These are phyloP conservation scores for Agapornis roseicollis DNA, from an alignment of 2,113 vertebrate species.

Conservation along the genomic window DNA sequence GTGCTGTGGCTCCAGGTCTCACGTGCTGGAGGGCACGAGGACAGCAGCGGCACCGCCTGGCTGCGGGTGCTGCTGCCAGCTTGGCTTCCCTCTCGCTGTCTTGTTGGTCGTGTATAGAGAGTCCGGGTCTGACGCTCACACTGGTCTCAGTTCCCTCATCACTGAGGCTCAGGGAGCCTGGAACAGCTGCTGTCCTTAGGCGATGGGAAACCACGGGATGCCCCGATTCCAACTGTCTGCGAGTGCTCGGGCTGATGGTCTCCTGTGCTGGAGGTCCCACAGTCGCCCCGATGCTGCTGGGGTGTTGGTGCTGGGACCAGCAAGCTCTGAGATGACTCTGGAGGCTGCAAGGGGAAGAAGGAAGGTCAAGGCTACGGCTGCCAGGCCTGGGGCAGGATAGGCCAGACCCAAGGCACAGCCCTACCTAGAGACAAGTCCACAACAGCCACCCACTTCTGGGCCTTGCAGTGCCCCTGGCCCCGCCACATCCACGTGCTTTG, in stretches of 20 bases:
- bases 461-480: not conserved
- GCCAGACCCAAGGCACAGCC: not conserved
- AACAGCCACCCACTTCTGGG: not conserved
- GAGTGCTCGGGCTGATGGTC: not conserved
- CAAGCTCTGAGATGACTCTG: fast-evolving
- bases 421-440: not conserved
- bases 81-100: no score
- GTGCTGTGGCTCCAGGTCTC: no score
- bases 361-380: not conserved
- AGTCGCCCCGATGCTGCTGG: not conserved
- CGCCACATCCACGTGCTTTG: not conserved
- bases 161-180: no score
- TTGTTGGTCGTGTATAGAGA: no score
- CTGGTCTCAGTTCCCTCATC: no score
- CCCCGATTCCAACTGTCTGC: no score
- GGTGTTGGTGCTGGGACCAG: not conserved
- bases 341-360: not conserved
- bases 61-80: no score
- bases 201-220: no score
- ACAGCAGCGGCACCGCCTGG: no score
- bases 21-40: no score
- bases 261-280: not conserved
- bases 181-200: no score
- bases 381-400: not conserved
- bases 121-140: no score